Percentiles rank a stretch among this genome's conserved stretches.
These are phyloP conservation scores for Xiphorhynchus erythropygius DNA, from an alignment of 2,797 vertebrate species.

Conservation along the genomic window DNA sequence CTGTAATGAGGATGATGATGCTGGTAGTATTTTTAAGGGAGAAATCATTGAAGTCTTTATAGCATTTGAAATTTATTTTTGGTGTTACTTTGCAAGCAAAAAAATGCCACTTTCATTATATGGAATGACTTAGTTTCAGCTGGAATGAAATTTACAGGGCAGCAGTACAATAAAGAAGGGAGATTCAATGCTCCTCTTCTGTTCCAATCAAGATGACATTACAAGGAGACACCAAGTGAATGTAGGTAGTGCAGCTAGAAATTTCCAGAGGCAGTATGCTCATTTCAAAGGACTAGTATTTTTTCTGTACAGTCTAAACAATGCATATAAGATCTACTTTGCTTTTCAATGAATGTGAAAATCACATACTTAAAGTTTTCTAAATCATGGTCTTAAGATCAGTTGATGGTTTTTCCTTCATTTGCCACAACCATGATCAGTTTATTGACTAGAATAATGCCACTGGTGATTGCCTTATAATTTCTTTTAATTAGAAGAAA, in stretches of 20 bases:
- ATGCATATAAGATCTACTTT: background rate
- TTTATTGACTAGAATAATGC: constrained; percentile 56
- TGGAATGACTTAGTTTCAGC: background rate
- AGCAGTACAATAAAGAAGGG: background rate
- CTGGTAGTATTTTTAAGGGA: background rate
- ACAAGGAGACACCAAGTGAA: background rate
- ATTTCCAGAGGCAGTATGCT: background rate
- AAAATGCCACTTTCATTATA: background rate
- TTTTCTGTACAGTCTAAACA: background rate
- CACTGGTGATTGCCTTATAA: constrained; percentile 23
- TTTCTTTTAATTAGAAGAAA: constrained; percentile 63
- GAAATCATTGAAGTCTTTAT: background rate
- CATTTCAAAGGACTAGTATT: background rate
- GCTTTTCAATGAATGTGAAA: background rate
- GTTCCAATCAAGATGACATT: background rate
- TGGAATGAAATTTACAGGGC: background rate
- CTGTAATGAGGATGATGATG: background rate
- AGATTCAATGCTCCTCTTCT: background rate
- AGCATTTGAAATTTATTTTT: background rate
- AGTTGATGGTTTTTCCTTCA: background rate
- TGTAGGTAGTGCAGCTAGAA: background rate
- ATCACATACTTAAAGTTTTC: background rate
- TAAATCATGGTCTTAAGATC: background rate
- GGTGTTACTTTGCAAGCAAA: background rate
- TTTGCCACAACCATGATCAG: constrained; percentile 53